Percentiles rank a stretch among this genome's conserved stretches.
These are phyloP conservation scores for Plebejus argus DNA, from an alignment of 2,888 invertebrate species.

Conservation along the genomic window DNA sequence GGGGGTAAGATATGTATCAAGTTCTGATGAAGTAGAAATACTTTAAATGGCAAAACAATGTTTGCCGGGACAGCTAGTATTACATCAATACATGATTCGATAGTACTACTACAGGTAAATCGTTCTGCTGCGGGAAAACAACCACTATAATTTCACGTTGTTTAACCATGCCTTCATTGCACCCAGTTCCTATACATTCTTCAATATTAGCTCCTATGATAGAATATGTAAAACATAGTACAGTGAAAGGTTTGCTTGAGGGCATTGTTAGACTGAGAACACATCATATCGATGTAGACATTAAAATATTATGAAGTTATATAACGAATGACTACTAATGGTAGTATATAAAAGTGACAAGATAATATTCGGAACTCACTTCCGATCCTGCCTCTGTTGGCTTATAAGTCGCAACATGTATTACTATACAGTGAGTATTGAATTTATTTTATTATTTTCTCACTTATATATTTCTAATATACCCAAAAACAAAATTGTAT, in stretches of 20 bases:
- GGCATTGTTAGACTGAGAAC: background rate
- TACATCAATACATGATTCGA: no score
- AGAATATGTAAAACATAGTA: background rate
- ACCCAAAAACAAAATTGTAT: background rate
- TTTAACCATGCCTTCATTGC: no score
- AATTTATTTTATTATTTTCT: background rate
- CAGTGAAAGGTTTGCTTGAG: constrained; percentile 12
- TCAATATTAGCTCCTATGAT: background rate
- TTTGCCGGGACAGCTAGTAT: no score
- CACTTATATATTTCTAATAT: background rate
- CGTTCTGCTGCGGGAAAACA: no score
- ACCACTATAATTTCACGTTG: no score
- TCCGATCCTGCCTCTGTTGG: background rate
- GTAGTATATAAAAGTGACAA: constrained; percentile 5
- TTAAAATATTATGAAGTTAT: constrained; percentile 5
- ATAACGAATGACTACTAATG: background rate
- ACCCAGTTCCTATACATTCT: background rate
- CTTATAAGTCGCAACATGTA: background rate
- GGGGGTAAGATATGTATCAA: no score
- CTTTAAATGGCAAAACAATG: no score
- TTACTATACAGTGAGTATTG: background rate
- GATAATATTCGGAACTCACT: background rate
- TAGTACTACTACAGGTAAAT: no score
- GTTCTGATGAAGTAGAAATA: no score
- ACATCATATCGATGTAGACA: constrained; percentile 8